Base-by-base conservation (phyloP, 1,140 invertebrate species). In the Sogatella furcifera region DNA sequence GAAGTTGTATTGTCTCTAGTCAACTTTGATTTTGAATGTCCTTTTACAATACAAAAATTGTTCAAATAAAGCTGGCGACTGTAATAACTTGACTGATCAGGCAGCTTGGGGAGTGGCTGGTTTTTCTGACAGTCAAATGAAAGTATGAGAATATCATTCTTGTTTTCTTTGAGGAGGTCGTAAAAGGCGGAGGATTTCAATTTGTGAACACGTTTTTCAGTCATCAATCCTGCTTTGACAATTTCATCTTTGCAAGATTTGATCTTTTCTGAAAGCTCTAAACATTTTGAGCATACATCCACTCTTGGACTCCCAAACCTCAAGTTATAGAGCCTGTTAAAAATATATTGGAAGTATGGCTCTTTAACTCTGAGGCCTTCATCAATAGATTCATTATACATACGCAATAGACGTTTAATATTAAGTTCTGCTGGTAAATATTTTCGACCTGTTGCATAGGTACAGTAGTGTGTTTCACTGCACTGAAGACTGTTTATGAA, bases 41-140 rank as follows among this genome's bases (percentile, higher is more conserved):
- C 72, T 38, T 54, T 34, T 11, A 71, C 68, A 14, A 70, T 62
- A 11, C 68, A 69, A 41, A 73, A 70, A 62, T 73, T 73, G 53
- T 72, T 68, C 15, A 67, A 63, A 59, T 73, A 73, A 9, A 72
- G 11, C 60, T 74, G 69, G 17, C 69, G 54, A 9, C 43, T 62
- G 64, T 73, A 74, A 60, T 74, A 74, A 1, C 68, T 63, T 21
- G 57, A 22, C 41, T 70, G 70, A 62, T 69, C 66, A 52, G 65
- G 62, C 9, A 70, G 38, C 67, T 69, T 68, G 6, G 69, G 69
- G 14, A 71, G 43, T 15, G 62, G 43, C 43, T 63, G 55, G 62
- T 73, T 73, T 69, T 74, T 74, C 64, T 74, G 68, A 43, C 68
- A 74, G 59, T 74, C 72, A 65, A 70, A 74, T 15, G 63, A 67